Evolutionary conservation across 1,140 invertebrate species (phyloP).

Genomic region (Euglossa dilemma): DNA sequence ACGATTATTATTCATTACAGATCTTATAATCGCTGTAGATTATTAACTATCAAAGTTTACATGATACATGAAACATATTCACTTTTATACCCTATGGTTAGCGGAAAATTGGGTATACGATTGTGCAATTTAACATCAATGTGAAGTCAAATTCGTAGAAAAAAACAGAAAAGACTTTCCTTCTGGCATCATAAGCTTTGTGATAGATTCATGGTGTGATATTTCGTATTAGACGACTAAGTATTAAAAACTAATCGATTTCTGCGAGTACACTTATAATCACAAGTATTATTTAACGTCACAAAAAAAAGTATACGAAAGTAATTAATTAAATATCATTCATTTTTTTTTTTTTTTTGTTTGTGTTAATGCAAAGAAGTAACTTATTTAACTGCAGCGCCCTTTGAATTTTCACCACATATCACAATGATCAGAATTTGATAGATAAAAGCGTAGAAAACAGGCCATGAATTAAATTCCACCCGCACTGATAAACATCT

Average conservation of each 20-base stretch:
- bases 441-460: conserved; percentile 38
- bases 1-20: conserved; percentile 52
- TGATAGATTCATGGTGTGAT: conserved; percentile 15
- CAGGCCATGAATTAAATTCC: conserved; percentile 39
- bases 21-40: conserved; percentile 48
- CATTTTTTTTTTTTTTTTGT: conserved; percentile 18
- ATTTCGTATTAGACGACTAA: conserved; percentile 27
- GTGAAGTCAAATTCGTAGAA: conserved; percentile 45
- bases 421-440: conserved; percentile 44
- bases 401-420: conserved; percentile 7
- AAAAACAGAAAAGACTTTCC: conserved; percentile 28
- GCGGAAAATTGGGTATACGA: conserved; percentile 35
- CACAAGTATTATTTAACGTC: conserved; percentile 25
- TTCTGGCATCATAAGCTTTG: not conserved
- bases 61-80: conserved; percentile 50
- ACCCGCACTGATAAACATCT: not conserved
- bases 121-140: conserved; percentile 52
- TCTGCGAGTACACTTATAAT: conserved; percentile 20
- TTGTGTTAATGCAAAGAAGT: conserved; percentile 46
- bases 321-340: conserved; percentile 31
- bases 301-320: conserved; percentile 44
- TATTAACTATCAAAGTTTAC: conserved; percentile 51
- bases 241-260: conserved; percentile 26
- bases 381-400: conserved; percentile 2
- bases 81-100: conserved; percentile 42